Evolutionary conservation across 2,113 vertebrate genomes (phyloP).

Genomic region (Numenius arquata): DNA sequence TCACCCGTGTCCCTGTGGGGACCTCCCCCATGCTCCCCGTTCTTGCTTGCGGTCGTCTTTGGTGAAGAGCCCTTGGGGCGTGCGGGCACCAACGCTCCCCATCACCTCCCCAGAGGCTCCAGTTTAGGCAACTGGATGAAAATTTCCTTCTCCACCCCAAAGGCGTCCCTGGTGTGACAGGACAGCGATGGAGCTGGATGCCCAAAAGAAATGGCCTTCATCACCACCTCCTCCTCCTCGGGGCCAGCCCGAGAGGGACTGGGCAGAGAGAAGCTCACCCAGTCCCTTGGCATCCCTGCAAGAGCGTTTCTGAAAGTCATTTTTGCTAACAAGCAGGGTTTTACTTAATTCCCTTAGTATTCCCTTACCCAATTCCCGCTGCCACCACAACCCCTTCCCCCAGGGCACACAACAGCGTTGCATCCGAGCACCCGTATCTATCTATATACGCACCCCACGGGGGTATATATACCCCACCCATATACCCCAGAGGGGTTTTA

Average conservation of each 20-base stretch:
- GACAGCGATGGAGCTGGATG: neutral
- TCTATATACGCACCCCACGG: neutral
- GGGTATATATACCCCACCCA: neutral
- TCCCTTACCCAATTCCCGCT: too few relatives aligned
- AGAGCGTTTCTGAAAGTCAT: neutral
- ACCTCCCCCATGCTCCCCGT: rapidly evolving
- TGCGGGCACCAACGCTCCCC: neutral
- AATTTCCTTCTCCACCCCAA: neutral
- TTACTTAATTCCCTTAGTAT: neutral
- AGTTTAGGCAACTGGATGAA: neutral
- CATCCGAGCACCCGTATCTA: rapidly evolving
- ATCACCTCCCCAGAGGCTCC: neutral
- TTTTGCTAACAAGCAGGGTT: neutral
- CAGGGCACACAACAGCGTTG: rapidly evolving
- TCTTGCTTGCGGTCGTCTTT: neutral
- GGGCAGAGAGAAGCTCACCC: neutral
- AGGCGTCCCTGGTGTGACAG: rapidly evolving
- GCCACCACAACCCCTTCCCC: neutral
- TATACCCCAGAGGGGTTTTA: neutral
- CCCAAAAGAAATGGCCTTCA: neutral
- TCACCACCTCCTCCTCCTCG: neutral
- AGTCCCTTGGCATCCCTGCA: neutral
- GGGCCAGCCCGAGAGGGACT: neutral
- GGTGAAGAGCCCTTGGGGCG: neutral
- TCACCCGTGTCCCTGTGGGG: neutral